Evolutionary conservation across 1,140 invertebrate genomes (phyloP).

Genomic region (Tetramorium parvispinum): DNA sequence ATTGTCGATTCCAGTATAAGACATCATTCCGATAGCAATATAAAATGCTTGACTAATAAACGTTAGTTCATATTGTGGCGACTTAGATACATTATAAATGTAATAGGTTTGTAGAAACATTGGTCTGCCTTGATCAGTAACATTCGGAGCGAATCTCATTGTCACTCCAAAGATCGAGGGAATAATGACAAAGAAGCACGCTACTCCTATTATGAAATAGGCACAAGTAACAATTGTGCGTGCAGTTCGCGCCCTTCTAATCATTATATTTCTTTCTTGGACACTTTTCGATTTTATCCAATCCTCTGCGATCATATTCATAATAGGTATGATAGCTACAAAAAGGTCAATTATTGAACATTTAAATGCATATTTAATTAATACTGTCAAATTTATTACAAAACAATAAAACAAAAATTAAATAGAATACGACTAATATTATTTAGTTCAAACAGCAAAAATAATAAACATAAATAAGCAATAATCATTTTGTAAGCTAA

Average conservation of each 20-base stretch:
- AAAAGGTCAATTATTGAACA: background rate
- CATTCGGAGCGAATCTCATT: background rate
- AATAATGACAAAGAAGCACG: background rate
- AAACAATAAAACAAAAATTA: background rate
- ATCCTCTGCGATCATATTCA: background rate
- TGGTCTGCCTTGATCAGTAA: background rate
- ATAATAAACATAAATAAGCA: no score
- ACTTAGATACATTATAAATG: background rate
- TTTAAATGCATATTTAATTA: background rate
- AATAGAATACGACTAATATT: no score
- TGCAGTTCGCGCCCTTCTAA: background rate
- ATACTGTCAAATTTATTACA: no score
- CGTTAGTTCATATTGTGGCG: background rate
- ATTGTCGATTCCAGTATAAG: constrained; percentile 21
- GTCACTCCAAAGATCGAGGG: background rate
- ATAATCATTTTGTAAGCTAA: no score
- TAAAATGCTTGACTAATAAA: background rate
- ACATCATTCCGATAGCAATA: background rate
- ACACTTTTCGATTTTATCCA: background rate
- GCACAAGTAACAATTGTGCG: constrained; percentile 7
- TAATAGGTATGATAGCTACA: background rate
- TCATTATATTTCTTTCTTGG: background rate
- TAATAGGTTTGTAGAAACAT: background rate
- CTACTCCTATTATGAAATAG: background rate
- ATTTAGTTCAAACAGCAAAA: no score